Evolutionary conservation across 2,797 vertebrate genomes (phyloP).

Genomic region (Heliangelus exortis): DNA sequence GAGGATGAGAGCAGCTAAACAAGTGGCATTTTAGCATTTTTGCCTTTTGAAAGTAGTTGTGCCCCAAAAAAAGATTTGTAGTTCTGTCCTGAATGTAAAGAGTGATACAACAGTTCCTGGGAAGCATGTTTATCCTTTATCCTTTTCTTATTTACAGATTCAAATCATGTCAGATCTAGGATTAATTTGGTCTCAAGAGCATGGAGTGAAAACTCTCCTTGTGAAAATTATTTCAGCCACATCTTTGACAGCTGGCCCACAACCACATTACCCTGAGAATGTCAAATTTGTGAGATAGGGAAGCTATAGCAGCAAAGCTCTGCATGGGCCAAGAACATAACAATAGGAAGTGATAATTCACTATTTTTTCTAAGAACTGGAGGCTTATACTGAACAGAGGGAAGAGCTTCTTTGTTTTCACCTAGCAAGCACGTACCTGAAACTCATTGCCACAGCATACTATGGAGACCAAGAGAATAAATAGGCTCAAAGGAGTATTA

Average conservation of each 20-base stretch:
- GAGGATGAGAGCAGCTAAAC: neutral
- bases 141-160: neutral
- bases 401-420: neutral
- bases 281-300: slow-evolving; percentile 13
- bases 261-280: neutral
- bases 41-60: neutral
- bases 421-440: neutral
- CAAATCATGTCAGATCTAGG: neutral
- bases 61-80: neutral
- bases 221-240: slow-evolving; percentile 4
- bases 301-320: neutral
- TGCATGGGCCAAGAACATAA: neutral
- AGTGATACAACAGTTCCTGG: neutral
- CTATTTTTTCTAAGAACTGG: neutral
- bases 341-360: neutral
- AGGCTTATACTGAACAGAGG: neutral
- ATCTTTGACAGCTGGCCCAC: slow-evolving; percentile 29
- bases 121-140: neutral
- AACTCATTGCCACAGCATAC: neutral
- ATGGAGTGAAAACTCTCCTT: neutral
- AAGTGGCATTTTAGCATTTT: neutral
- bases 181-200: neutral
- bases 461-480: neutral
- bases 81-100: neutral
- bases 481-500: neutral